These are phyloP conservation scores for Aporophyla nigra DNA, from an alignment of 2,888 invertebrate species.

Conservation along the genomic window DNA sequence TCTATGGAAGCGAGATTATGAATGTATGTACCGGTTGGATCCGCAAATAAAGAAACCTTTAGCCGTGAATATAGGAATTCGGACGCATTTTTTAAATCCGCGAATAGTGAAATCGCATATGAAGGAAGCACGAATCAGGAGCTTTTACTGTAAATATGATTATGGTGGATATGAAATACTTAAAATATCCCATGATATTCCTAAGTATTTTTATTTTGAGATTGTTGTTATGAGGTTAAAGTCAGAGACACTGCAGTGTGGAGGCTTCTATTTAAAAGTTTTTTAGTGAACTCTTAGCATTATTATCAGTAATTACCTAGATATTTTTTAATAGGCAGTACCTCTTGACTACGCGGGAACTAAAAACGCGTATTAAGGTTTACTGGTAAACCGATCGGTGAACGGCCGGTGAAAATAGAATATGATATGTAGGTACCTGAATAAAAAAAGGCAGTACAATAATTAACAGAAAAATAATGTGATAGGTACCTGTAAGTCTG, in stretches of 20 bases:
- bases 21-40: no score
- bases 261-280: not conserved
- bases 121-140: no score
- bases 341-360: no score
- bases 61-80: no score
- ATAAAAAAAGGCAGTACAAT: not conserved
- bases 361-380: no score
- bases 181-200: not conserved
- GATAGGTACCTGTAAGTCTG: slow-evolving; percentile 80
- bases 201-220: not conserved
- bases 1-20: no score
- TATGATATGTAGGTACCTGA: not conserved
- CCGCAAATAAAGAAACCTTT: no score
- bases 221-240: not conserved
- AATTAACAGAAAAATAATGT: not conserved
- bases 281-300: not conserved
- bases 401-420: not conserved
- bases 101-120: no score
- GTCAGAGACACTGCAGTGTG: not conserved
- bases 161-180: not conserved
- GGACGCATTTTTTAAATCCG: no score
- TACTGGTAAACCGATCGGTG: no score
- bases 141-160: not conserved
- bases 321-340: not conserved
- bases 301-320: not conserved